Evolutionary conservation across 2,888 invertebrate genomes (phyloP), one percentile per base, ranked within the genome.

Genomic region (Sarcophaga carnaria): DNA sequence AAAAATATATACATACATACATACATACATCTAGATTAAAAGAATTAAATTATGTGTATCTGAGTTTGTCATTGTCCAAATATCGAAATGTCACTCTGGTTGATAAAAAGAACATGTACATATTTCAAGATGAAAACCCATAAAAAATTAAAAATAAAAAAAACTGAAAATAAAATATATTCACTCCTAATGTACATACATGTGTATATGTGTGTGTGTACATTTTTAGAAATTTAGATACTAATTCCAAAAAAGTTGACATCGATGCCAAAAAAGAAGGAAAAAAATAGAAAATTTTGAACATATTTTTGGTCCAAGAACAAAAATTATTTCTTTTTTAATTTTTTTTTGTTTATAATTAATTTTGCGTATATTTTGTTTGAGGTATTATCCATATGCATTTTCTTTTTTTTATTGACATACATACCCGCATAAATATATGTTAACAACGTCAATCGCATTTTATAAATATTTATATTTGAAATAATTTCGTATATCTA

Each of bases 41-140:
- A 63, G 5, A 37, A 64, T 75, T 0, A 17, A 25, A 64, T 25
- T 14, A 4, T 20, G 25, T 63, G 8, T 54, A 64, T 47, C n/a
- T 20, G 70, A n/a, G 14, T 72, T 72, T 67, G 79, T 71, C 86
- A 77, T 67, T 82, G 76, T 86, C 82, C 20, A 69, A 76, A 74
- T 70, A 69, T 69, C 47, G 64, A 81, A 81, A 78, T 81, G 72
- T 72, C 69, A 69, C 54, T 67, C 64, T 22, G 2, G 45, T 59
- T 67, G 69, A 63, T 27, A 60, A 20, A 54, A 45, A 45, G 20
- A 22, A 59, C 59, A 76, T n/a, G 70, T 64, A 54, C 45, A 47
- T 49, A 20, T 4, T 27, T 45, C 4, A 17, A 67, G 10, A 54
- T 17, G 17, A 17, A 54, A 54, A 17, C 54, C 54, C 54, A 54